A percentile compares a stretch with the other conserved stretches of the same genome.
These are phyloP conservation scores for Thaleichthys pacificus DNA, from an alignment of 2,797 vertebrate genomes.

Conservation along the genomic window DNA sequence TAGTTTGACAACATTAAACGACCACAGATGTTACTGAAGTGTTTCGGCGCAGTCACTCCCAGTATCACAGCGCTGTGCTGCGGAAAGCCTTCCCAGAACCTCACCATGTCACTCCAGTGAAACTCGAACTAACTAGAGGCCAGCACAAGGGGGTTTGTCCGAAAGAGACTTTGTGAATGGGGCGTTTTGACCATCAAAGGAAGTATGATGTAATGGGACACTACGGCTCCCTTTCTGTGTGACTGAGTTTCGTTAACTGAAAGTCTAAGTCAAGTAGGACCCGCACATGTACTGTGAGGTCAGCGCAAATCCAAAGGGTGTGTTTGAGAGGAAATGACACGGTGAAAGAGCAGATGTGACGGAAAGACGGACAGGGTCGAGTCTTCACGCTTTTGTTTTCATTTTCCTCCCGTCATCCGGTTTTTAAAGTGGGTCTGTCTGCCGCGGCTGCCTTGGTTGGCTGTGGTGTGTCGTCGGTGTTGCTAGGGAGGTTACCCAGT, in stretches of 20 bases:
- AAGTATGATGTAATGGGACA: constrained; percentile 63
- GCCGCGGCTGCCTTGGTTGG: background rate
- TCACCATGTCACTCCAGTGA: background rate
- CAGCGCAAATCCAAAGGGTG: background rate
- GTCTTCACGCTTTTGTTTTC: background rate
- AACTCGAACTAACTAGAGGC: constrained; percentile 38
- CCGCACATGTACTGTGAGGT: background rate
- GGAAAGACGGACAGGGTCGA: background rate
- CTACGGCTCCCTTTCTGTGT: constrained; percentile 38
- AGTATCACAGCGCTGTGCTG: constrained; percentile 26
- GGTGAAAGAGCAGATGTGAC: background rate
- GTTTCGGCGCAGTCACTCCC: constrained; percentile 15
- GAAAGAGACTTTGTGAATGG: constrained; percentile 68
- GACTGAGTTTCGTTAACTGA: constrained; percentile 42
- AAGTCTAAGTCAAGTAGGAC: constrained; percentile 4
- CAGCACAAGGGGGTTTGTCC: constrained; percentile 37
- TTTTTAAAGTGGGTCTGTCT: constrained; percentile 13
- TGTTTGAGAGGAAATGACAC: background rate
- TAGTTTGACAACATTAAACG: background rate
- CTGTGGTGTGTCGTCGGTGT: background rate
- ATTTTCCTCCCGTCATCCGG: background rate
- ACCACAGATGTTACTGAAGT: constrained; percentile 14
- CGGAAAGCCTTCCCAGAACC: constrained; percentile 26
- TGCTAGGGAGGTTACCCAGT: constrained; percentile 12
- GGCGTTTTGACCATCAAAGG: constrained; percentile 61